Evolutionary conservation across 2,888 invertebrate genomes (phyloP).

Genomic region (Eupithecia exiguata): DNA sequence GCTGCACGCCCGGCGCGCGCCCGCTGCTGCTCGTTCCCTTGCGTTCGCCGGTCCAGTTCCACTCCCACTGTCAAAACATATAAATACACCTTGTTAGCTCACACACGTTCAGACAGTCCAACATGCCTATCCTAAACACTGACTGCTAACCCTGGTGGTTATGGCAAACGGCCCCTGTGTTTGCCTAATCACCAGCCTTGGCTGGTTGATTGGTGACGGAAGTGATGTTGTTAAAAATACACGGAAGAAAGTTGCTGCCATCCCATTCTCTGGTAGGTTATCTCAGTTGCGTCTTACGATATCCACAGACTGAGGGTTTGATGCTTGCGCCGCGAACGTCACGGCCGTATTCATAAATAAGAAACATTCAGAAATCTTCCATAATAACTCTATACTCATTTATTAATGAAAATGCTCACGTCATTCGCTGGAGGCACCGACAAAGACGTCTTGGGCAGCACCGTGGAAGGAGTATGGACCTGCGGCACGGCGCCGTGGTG

Average conservation of each 20-base stretch:
- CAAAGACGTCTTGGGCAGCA: constrained; percentile 71
- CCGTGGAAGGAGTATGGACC: constrained; percentile 71
- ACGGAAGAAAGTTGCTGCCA: background rate
- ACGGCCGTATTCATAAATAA: background rate
- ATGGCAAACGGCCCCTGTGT: too few species aligned
- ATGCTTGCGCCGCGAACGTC: background rate
- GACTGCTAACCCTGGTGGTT: too few species aligned
- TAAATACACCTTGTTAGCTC: background rate
- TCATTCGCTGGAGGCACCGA: constrained; percentile 75
- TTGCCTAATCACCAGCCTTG: too few species aligned
- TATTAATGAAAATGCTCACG: constrained; percentile 47
- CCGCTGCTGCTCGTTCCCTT: constrained; percentile 57
- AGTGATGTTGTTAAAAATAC: too few species aligned
- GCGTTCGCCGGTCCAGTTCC: constrained; percentile 72
- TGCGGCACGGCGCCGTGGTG: constrained; percentile 62
- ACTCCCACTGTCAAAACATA: constrained; percentile 65
- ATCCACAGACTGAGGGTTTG: background rate
- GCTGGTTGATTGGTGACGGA: too few species aligned
- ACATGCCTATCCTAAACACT: too few species aligned
- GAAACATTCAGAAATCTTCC: background rate
- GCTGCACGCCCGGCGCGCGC: constrained; percentile 82
- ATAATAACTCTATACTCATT: background rate
- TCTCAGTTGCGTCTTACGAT: background rate
- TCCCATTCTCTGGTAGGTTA: background rate
- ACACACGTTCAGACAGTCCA: background rate